These are phyloP conservation scores for Agriopis leucophaearia DNA, from an alignment of 2,888 invertebrate genomes.

Conservation along the genomic window DNA sequence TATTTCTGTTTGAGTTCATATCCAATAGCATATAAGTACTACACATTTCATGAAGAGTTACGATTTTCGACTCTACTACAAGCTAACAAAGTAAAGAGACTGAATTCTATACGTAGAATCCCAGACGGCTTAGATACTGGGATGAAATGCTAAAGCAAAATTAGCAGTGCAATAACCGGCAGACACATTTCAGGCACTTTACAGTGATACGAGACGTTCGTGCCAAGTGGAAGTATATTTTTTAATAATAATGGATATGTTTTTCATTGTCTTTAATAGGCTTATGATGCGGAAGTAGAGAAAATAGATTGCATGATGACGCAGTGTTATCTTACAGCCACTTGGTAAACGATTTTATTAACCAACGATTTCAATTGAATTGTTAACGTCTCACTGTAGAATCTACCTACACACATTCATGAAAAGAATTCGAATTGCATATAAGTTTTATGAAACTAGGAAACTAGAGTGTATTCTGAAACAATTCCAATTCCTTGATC, in stretches of 20 bases:
- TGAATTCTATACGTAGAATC: conserved; percentile 20
- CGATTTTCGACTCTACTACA: conserved; percentile 24
- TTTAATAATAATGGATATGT: conserved; percentile 59
- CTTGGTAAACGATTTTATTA: conserved; percentile 17
- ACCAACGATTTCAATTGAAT: conserved; percentile 15
- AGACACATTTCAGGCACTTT: conserved; percentile 69
- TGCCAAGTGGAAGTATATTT: conserved; percentile 52
- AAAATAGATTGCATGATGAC: conserved; percentile 56
- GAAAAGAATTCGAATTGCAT: conserved; percentile 4
- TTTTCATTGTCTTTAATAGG: conserved; percentile 60
- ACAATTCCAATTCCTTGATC: too few species aligned
- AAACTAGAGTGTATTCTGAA: too few species aligned
- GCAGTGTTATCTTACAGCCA: conserved; percentile 36
- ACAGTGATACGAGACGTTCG: conserved; percentile 57
- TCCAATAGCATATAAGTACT: background rate
- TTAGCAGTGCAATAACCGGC: conserved; percentile 71
- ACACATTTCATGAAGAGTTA: background rate
- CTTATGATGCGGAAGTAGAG: conserved; percentile 61
- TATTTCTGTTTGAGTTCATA: conserved; percentile 27
- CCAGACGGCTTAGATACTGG: conserved; percentile 60
- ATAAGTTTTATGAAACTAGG: too few species aligned
- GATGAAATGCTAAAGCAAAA: conserved; percentile 65
- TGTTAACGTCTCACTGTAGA: conserved; percentile 1
- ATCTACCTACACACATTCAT: conserved; percentile 2
- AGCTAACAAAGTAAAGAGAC: conserved; percentile 2